Evolutionary conservation across 2,797 vertebrate species (phyloP).

Genomic region (Falco rusticolus): DNA sequence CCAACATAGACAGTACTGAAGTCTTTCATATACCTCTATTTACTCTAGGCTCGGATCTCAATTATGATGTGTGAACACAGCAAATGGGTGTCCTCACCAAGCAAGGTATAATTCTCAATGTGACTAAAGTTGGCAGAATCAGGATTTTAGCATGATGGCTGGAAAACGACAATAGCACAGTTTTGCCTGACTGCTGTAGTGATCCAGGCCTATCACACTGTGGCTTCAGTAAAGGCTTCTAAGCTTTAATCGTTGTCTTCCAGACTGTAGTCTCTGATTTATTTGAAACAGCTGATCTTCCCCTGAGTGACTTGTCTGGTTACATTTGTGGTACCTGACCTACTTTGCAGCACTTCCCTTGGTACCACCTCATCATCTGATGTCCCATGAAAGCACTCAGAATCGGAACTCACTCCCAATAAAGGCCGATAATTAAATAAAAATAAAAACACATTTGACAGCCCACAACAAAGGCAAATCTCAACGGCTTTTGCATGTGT

Average conservation of each 20-base stretch:
- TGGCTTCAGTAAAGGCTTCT: slow-evolving; percentile 35
- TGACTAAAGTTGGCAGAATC: not conserved
- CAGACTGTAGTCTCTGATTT: slow-evolving; percentile 62
- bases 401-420: slow-evolving; percentile 47
- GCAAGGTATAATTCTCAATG: not conserved
- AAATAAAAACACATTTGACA: slow-evolving; percentile 65
- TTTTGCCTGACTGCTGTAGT: not conserved
- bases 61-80: not conserved
- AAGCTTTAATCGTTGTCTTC: slow-evolving; percentile 48
- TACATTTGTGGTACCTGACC: slow-evolving; percentile 74
- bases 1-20: not conserved
- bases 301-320: slow-evolving; percentile 70
- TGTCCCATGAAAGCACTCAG: slow-evolving; percentile 46
- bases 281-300: slow-evolving; percentile 71
- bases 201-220: slow-evolving; percentile 8
- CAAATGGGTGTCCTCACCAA: not conserved
- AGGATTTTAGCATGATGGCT: not conserved
- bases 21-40: slow-evolving; percentile 38
- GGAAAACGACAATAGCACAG: slow-evolving; percentile 9
- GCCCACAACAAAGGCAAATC: slow-evolving; percentile 63
- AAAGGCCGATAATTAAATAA: slow-evolving; percentile 56
- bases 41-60: slow-evolving; percentile 21
- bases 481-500: slow-evolving; percentile 45
- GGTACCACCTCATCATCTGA: slow-evolving; percentile 5
- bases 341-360: slow-evolving; percentile 71